Base-by-base conservation (phyloP, 2,888 invertebrate genomes). In the Pollenia labialis region DNA sequence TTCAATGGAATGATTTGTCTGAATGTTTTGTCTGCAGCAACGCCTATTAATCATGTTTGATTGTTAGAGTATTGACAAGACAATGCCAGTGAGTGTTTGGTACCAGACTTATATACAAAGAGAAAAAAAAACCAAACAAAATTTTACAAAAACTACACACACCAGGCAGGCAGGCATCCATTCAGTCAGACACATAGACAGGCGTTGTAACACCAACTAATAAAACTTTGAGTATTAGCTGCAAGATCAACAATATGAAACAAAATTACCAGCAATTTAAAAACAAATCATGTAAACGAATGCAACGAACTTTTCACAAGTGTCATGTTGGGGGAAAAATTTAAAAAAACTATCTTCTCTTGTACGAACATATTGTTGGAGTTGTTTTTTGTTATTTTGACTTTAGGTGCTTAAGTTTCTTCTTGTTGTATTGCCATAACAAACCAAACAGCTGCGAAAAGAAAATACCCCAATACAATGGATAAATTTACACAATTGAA, bases 221-320 rank as follows among this genome's bases (percentile, higher is more conserved):
- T 46, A 60, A 48, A 76, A 86, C 23, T 56, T 18, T 48, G 72
- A 69, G 46, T 11, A 52, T 66, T 69, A 11, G 44, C 69, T 71
- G 50, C 54, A 82, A 62, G 6, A 23, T 42, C 48, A 82, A 66
- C 56, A 72, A 68, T 52, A 76, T 42, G 32, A 79, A 79, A 56
- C 48, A 80, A 81, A 86, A 83, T 68, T 77, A 64, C 81, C 76
- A 81, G 54, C 72, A 68, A 87, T 81, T 85, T 85, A 60, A 76
- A 66, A 82, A 46, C 46, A 76, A 66, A 81, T 11, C 80, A 84
- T 76, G 48, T 62, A 72, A 66, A 69, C 54, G 81, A 84, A 76
- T 87, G 66, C 84, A 87, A 81, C 72, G 76, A 87, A 84, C 84
- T 84, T 81, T 72, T 40, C 62, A 81, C 83, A 87, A 79, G 82